A percentile compares a stretch with the other conserved stretches of the same genome.
Conservation (phyloP, 2,888 invertebrate species). For the Cancer borealis region DNA sequence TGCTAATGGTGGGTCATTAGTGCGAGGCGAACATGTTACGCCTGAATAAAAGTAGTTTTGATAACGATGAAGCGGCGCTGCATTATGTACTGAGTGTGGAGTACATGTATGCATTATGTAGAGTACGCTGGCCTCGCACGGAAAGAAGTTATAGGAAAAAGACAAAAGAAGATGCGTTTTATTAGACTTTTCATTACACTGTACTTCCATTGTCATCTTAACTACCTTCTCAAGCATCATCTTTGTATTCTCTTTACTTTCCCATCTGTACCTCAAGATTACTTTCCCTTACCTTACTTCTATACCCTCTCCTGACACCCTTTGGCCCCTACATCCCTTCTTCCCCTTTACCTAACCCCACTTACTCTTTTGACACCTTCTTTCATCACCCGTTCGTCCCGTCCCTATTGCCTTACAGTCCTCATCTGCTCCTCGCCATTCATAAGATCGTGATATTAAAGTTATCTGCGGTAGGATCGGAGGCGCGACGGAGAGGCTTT, state of each 20-base stretch:
- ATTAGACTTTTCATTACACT: neutral
- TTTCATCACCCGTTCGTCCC: neutral
- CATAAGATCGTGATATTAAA: neutral
- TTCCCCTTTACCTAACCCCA: neutral
- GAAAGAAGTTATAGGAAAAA: neutral
- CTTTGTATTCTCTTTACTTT: neutral
- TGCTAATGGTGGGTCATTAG: neutral
- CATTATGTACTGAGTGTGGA: neutral
- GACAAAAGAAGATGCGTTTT: neutral
- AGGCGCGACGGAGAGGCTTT: neutral
- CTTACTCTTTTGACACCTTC: constrained; percentile 11
- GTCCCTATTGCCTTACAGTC: neutral
- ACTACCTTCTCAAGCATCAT: neutral
- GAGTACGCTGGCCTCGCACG: neutral
- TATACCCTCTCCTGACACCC: neutral
- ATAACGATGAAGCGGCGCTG: neutral
- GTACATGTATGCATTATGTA: constrained; percentile 33
- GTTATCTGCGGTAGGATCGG: neutral
- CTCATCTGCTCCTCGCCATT: neutral
- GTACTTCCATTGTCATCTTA: neutral
- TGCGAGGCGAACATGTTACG: neutral
- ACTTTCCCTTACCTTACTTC: neutral
- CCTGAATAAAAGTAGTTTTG: neutral
- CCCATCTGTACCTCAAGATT: neutral
- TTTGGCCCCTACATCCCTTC: neutral